Conservation (phyloP, 2,113 vertebrate species). For the Gymnogyps californianus region DNA sequence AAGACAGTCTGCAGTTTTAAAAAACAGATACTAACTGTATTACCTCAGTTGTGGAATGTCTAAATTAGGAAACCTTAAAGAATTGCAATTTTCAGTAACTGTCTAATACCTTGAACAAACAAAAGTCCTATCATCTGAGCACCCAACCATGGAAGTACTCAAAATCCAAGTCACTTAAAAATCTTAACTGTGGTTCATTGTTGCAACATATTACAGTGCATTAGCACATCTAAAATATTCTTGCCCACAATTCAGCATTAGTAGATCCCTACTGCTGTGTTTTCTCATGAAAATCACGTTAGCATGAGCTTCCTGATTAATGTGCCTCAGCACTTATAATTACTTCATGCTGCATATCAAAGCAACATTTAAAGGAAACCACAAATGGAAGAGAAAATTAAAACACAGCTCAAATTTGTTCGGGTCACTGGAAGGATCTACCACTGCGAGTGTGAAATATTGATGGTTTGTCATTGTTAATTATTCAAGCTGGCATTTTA, state of each 20-base stretch:
- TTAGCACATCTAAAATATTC: slow-evolving; percentile 25
- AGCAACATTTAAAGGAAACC: slow-evolving; percentile 43
- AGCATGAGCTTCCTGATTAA: slow-evolving; percentile 46
- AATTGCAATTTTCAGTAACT: background rate
- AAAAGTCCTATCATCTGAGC: background rate
- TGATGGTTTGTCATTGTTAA: slow-evolving; percentile 69
- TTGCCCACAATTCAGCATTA: background rate
- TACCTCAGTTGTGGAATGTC: background rate
- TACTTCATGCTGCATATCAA: slow-evolving; percentile 33
- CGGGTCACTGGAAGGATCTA: slow-evolving; percentile 39
- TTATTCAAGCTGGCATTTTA: slow-evolving; percentile 66
- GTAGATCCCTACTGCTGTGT: slow-evolving; percentile 8
- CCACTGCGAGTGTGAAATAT: slow-evolving; percentile 63
- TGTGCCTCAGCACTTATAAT: slow-evolving; percentile 30
- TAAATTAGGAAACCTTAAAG: background rate
- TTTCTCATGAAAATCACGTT: slow-evolving; percentile 56
- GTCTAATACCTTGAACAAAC: background rate
- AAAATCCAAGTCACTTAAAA: background rate
- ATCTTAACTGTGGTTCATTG: background rate
- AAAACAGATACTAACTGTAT: background rate
- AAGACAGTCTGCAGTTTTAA: background rate
- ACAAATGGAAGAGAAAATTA: slow-evolving; percentile 46
- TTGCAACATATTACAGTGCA: background rate
- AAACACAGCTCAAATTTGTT: slow-evolving; percentile 15
- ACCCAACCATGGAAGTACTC: background rate